Conservation (phyloP, 1,140 invertebrate species). For the Apis mellifera region DNA sequence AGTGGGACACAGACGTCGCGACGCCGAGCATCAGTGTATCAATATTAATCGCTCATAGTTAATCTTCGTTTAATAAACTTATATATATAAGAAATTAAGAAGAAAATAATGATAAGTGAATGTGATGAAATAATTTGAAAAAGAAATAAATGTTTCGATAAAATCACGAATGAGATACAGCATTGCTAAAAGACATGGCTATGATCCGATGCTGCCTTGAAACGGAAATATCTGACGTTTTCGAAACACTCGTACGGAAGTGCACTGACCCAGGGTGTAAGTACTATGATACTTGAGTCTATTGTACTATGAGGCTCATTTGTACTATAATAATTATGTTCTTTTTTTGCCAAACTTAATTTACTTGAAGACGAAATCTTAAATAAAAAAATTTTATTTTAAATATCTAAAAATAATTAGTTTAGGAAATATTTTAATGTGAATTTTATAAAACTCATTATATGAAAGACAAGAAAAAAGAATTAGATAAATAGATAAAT, state of each 20-base stretch:
- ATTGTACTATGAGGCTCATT: not conserved
- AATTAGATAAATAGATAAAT: too few relatives aligned
- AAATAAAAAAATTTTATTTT: not conserved
- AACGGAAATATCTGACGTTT: conserved; percentile 86
- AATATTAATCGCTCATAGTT: not conserved
- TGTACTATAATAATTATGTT: too few relatives aligned
- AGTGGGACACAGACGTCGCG: conserved; percentile 66
- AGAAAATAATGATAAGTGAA: not conserved
- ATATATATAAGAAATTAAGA: not conserved
- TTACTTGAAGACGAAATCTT: too few relatives aligned
- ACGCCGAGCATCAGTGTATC: conserved; percentile 43
- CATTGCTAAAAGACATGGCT: conserved; percentile 81
- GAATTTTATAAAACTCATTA: too few relatives aligned
- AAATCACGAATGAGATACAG: not conserved
- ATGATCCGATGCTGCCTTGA: conserved; percentile 90
- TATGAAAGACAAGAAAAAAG: too few relatives aligned
- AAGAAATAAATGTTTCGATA: not conserved
- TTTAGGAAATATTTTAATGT: too few relatives aligned
- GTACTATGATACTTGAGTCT: conserved; percentile 71
- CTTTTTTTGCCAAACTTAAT: too few relatives aligned
- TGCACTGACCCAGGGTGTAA: conserved; percentile 91
- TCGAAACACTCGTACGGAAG: conserved; percentile 88
- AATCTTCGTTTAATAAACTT: not conserved
- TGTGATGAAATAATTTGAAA: not conserved
- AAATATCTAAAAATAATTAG: too few relatives aligned